phyloP scores from a whole-genome alignment of 2,113 vertebrate species.

The Ptychochromis oligacanthus region DNA sequence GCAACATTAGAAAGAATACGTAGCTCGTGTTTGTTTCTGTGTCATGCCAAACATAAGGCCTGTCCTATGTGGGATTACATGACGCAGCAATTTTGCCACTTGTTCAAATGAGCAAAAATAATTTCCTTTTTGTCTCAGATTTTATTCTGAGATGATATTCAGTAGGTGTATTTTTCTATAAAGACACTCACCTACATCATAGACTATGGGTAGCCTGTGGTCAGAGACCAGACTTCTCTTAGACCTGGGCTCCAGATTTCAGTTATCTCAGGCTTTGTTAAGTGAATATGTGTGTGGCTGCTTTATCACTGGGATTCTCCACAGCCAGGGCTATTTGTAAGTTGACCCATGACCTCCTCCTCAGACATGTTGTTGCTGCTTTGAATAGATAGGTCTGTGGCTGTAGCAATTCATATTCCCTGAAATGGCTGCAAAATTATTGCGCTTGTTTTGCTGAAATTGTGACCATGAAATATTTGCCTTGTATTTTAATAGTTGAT shows the following conservation, averaged over 20 bases:
- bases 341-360: slow-evolving; percentile 39
- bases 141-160: neutral
- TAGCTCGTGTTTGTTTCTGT: neutral
- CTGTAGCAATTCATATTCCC: neutral
- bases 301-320: slow-evolving; percentile 45
- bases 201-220: no score
- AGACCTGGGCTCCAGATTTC: neutral
- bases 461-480: neutral
- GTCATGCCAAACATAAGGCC: neutral
- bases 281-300: neutral
- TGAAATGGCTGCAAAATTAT: neutral
- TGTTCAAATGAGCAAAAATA: no score
- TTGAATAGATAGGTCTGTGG: neutral
- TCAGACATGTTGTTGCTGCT: slow-evolving; percentile 2
- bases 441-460: neutral
- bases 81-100: neutral
- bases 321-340: slow-evolving; percentile 44
- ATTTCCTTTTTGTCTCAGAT: neutral
- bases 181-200: neutral
- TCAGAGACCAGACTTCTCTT: neutral
- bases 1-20: neutral
- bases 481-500: neutral
- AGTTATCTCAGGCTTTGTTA: slow-evolving; percentile 12
- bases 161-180: neutral
- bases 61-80: neutral